These are phyloP conservation scores for Nannospalax galili DNA, from an alignment of 2,113 vertebrate species.

Conservation along the genomic window DNA sequence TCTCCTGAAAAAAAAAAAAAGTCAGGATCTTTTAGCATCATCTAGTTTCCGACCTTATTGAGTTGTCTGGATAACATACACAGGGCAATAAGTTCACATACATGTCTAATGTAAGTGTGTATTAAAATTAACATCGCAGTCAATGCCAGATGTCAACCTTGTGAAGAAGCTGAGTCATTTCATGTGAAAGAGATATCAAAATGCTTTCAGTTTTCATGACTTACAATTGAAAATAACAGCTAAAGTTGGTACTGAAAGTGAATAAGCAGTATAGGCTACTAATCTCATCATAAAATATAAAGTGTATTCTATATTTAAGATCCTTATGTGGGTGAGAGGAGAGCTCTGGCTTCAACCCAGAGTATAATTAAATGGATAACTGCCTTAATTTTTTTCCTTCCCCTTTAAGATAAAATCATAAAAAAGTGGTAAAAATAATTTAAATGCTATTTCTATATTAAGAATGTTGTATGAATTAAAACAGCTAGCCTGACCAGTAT, in stretches of 20 bases:
- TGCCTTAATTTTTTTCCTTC: not conserved
- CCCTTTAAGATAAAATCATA: not conserved
- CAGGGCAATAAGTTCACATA: not conserved
- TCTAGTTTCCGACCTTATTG: not conserved
- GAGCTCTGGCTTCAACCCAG: not conserved
- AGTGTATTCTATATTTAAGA: not conserved
- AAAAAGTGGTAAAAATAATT: not conserved
- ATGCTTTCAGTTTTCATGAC: not conserved
- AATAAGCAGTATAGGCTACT: not conserved
- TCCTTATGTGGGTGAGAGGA: not conserved
- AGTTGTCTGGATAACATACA: not conserved
- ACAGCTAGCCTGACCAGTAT: not conserved
- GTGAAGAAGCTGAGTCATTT: not conserved
- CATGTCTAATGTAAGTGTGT: not conserved
- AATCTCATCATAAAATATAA: not conserved
- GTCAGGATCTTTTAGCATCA: not conserved
- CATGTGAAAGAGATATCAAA: not conserved
- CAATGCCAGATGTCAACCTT: not conserved
- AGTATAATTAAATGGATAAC: not conserved
- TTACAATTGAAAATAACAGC: not conserved
- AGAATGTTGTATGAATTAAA: not conserved
- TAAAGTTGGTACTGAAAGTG: not conserved
- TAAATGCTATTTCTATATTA: not conserved
- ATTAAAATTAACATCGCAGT: not conserved
- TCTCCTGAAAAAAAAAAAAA: not conserved